Evolutionary conservation across 2,888 invertebrate genomes (phyloP).

Genomic region (Xiphydria camelus): DNA sequence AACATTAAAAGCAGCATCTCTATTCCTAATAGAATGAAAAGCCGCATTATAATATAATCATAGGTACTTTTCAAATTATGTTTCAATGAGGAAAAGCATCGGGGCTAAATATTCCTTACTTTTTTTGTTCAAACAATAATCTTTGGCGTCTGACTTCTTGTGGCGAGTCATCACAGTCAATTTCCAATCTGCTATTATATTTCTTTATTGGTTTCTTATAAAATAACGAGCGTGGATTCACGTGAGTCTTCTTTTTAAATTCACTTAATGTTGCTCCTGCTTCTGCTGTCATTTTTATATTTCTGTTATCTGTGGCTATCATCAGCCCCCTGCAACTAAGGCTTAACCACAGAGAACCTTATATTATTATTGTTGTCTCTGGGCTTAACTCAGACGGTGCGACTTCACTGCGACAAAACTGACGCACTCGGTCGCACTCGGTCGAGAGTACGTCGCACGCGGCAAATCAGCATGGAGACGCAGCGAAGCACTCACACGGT

Average conservation of each 20-base stretch:
- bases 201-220: constrained; percentile 51
- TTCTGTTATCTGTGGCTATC: too few relatives aligned
- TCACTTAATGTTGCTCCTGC: background rate
- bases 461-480: too few relatives aligned
- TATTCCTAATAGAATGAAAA: too few relatives aligned
- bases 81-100: constrained; percentile 4
- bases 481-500: too few relatives aligned
- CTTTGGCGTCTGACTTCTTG: constrained; percentile 50
- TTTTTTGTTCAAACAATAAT: constrained; percentile 46
- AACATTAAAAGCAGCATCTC: constrained; percentile 41
- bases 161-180: constrained; percentile 40
- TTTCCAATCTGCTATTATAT: constrained; percentile 42
- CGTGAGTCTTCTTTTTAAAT: background rate
- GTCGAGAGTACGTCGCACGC: too few relatives aligned
- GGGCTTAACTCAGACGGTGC: too few relatives aligned
- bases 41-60: constrained; percentile 1
- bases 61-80: constrained; percentile 4
- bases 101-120: constrained; percentile 30
- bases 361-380: too few relatives aligned
- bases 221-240: constrained; percentile 30
- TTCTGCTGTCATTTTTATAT: background rate
- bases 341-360: too few relatives aligned
- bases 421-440: too few relatives aligned
- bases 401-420: too few relatives aligned
- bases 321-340: too few relatives aligned